Evolutionary conservation across 2,888 invertebrate species (phyloP), one percentile per base, ranked within the genome.

Genomic region (Myopa testacea): DNA sequence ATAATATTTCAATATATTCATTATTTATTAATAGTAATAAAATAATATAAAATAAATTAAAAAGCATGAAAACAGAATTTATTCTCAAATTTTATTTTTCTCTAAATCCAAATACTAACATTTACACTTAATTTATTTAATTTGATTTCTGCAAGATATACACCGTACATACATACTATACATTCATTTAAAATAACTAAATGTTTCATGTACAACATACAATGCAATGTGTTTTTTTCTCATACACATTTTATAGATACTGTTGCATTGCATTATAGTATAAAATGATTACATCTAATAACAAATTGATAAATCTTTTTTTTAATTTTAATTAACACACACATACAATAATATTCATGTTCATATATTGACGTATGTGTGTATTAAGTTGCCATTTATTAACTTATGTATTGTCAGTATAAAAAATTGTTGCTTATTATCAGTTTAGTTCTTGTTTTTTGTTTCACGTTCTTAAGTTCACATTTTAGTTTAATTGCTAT

Each of bases 351-450:
- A 55, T 55, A n/a, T 55, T 10, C 14, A 55, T n/a, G n/a, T n/a
- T n/a, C 10, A 8, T 50, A 50, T 8, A 50, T 50, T 62, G 62
- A 65, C 50, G 37, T 76, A 65, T 50, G 67, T n/a, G 55, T 67
- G 19, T 70, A 69, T 62, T 65, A 26, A 68, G 19, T 71, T 65
- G 65, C 71, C 6, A 8, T 45, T 10, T 45, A 62, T 52, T 75
- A 37, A 65, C 16, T 60, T 75, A 69, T 58, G 75, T 75, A 75
- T 75, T 75, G 75, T 75, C 75, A 69, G 69, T 75, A 75, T 58
- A 75, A 75, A 75, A 75, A 75, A 26, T 60, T 67, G 50, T 50
- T 74, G 37, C 37, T 74, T 65, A 74, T 74, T 73, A 73, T 73
- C 63, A 38, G 63, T 74, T 37, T 52, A 10, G 16, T n/a, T 60